Percentiles rank a stretch among this genome's conserved stretches.
Conservation (phyloP, 1,140 invertebrate genomes). For the Polypedilum pembai region DNA sequence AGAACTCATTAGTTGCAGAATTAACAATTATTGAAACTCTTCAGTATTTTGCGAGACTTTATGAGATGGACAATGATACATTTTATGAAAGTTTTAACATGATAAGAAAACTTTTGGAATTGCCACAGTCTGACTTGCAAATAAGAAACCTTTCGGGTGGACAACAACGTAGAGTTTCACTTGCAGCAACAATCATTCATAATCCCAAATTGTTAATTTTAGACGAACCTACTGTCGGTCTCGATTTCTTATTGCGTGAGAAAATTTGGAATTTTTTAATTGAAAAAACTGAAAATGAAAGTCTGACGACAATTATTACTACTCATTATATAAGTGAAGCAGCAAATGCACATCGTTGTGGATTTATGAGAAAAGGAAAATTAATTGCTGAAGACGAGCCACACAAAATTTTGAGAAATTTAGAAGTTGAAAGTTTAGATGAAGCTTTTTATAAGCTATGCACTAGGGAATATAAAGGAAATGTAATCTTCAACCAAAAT, state of each 20-base stretch:
- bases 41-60: slow-evolving; percentile 74
- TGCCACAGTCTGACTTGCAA: slow-evolving; percentile 52
- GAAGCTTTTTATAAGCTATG: slow-evolving; percentile 60
- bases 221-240: slow-evolving; percentile 58
- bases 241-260: slow-evolving; percentile 59
- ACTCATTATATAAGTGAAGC: slow-evolving; percentile 90
- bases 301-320: slow-evolving; percentile 69
- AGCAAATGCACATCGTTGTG: slow-evolving; percentile 67
- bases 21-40: slow-evolving; percentile 73
- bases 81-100: slow-evolving; percentile 56
- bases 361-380: slow-evolving; percentile 71
- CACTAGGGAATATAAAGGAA: slow-evolving; percentile 43
- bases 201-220: slow-evolving; percentile 74
- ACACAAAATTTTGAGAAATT: slow-evolving; percentile 47
- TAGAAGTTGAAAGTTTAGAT: slow-evolving; percentile 54
- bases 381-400: slow-evolving; percentile 75
- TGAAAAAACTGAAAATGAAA: slow-evolving; percentile 54
- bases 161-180: slow-evolving; percentile 57
- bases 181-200: slow-evolving; percentile 72
- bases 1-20: slow-evolving; percentile 72
- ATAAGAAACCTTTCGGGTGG: slow-evolving; percentile 46
- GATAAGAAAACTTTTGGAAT: slow-evolving; percentile 58
- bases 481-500: background rate
- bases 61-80: slow-evolving; percentile 55
- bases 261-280: slow-evolving; percentile 77